Conservation (phyloP, 2,888 invertebrate species). For the Harmothoe impar region DNA sequence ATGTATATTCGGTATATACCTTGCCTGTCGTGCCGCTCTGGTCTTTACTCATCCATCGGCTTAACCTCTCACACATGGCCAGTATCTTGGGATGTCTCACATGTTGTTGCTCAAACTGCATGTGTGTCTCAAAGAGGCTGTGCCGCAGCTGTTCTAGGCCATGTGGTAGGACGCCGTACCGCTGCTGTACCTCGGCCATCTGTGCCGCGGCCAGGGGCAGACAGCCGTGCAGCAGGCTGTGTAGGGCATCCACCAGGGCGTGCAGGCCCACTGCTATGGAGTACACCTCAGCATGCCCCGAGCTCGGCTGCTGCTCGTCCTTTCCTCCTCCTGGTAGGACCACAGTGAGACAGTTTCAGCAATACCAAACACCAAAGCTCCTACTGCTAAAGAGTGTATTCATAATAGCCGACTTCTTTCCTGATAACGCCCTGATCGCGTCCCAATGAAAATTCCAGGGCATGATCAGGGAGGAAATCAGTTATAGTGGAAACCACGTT, state of each 20-base stretch:
- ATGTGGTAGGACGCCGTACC: background rate
- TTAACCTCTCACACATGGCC: background rate
- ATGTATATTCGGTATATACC: too few relatives aligned
- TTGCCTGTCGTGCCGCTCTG: background rate
- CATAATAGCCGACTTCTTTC: too few relatives aligned
- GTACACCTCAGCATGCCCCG: background rate
- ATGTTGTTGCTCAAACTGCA: background rate
- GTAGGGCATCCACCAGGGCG: constrained; percentile 33
- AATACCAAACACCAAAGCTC: too few relatives aligned
- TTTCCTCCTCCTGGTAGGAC: background rate
- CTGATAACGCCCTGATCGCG: too few relatives aligned
- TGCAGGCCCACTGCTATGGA: constrained; percentile 2
- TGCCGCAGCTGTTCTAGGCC: background rate
- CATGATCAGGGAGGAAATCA: too few relatives aligned
- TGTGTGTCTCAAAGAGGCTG: constrained; percentile 15
- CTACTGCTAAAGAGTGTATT: too few relatives aligned
- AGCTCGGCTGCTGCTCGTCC: background rate
- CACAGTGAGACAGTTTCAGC: too few relatives aligned
- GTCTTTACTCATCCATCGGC: background rate
- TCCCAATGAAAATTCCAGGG: too few relatives aligned
- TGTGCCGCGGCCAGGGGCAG: constrained; percentile 16
- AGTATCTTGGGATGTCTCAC: constrained; percentile 26
- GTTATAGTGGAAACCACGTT: too few relatives aligned
- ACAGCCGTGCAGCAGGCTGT: constrained; percentile 5
- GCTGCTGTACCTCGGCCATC: background rate